A percentile compares a stretch with the other conserved stretches of the same genome.
phyloP scores from a whole-genome alignment of 2,888 invertebrate species.

The Sesamia inferens region DNA sequence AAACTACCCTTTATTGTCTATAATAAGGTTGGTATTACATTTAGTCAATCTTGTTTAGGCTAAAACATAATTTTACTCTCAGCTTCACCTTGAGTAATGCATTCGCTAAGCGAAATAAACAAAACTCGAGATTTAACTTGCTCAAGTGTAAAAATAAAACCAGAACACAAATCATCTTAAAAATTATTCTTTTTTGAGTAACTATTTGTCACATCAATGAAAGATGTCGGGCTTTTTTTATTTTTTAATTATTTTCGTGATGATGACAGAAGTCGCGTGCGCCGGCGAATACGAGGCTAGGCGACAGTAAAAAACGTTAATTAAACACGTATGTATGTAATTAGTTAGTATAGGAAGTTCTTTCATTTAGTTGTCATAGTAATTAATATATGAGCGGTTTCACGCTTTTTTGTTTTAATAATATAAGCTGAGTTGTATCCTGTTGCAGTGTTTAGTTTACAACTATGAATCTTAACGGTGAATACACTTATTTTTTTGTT shows the following conservation, averaged over 20 bases:
- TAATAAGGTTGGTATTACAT: too few relatives aligned
- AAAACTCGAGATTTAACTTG: not conserved
- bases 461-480: not conserved
- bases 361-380: constrained; percentile 20
- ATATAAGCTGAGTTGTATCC: constrained; percentile 2
- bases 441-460: not conserved
- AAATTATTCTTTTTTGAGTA: constrained; percentile 12
- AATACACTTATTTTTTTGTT: not conserved
- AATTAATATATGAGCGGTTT: constrained; percentile 16
- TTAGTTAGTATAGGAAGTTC: constrained; percentile 46
- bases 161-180: constrained; percentile 19
- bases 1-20: too few relatives aligned
- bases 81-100: not conserved
- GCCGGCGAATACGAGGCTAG: not conserved
- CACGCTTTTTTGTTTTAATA: constrained; percentile 31
- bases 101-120: not conserved
- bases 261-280: constrained; percentile 41
- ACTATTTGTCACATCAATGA: constrained; percentile 37
- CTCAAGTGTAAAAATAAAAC: constrained; percentile 22
- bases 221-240: constrained; percentile 3
- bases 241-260: constrained; percentile 33
- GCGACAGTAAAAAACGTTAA: constrained; percentile 20
- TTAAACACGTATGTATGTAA: constrained; percentile 43
- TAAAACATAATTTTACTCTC: too few relatives aligned
- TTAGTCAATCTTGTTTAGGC: too few relatives aligned